Conservation (phyloP, 2,113 vertebrate genomes). For the Eulemur rufifrons region DNA sequence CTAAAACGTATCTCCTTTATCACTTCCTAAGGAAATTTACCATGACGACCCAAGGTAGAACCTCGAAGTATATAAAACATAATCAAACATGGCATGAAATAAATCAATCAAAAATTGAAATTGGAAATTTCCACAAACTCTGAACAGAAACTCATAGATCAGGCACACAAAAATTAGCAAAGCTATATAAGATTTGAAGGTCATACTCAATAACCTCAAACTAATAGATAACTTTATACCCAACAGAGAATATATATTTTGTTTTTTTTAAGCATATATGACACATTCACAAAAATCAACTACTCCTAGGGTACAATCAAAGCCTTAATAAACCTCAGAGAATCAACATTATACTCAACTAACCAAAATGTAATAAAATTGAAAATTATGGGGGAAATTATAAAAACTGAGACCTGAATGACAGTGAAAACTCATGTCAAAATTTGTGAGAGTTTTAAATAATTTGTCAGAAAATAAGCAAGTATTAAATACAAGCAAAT, state of each 20-base stretch:
- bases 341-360: not conserved
- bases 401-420: conserved; percentile 6
- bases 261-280: not conserved
- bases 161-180: not conserved
- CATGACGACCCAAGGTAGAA: not conserved
- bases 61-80: not conserved
- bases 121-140: not conserved
- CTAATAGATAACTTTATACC: not conserved
- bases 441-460: not conserved
- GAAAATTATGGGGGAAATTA: not conserved
- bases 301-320: not conserved
- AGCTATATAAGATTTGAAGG: not conserved
- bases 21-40: not conserved
- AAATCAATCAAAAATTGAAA: not conserved
- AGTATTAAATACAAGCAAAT: not conserved
- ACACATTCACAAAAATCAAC: not conserved
- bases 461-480: not conserved
- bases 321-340: not conserved
- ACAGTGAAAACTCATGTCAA: not conserved
- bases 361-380: conserved; percentile 16
- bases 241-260: not conserved
- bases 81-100: not conserved
- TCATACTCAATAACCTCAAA: conserved; percentile 1
- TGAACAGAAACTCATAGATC: not conserved
- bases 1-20: not conserved